Conservation (phyloP, 1,140 invertebrate species). For the Drosophila ficusphila region DNA sequence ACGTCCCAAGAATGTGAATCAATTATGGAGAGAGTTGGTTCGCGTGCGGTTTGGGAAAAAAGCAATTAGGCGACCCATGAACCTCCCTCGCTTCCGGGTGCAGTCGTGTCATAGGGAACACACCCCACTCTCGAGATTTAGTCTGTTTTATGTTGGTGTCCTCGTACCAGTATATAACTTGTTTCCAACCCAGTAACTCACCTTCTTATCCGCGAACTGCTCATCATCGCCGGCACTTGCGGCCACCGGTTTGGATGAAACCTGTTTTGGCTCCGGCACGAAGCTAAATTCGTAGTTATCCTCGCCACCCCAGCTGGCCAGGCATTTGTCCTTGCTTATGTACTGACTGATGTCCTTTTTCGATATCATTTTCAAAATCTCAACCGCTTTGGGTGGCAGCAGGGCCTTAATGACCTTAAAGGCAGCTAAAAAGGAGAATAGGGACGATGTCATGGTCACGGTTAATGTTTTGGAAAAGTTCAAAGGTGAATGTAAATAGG, state of each 20-base stretch:
- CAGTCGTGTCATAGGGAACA: slow-evolving; percentile 47
- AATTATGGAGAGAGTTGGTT: slow-evolving; percentile 61
- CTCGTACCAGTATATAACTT: background rate
- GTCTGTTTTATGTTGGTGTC: slow-evolving; percentile 15
- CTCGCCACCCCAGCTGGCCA: slow-evolving; percentile 93
- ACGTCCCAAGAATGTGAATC: slow-evolving; percentile 67
- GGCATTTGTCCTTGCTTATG: slow-evolving; percentile 90
- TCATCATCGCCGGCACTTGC: slow-evolving; percentile 61
- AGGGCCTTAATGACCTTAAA: slow-evolving; percentile 96
- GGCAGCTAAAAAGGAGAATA: slow-evolving; percentile 88
- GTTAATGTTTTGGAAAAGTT: slow-evolving; percentile 5
- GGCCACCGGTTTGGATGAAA: slow-evolving; percentile 15
- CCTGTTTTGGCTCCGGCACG: slow-evolving; percentile 85
- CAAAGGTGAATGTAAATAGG: background rate
- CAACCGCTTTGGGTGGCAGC: slow-evolving; percentile 94
- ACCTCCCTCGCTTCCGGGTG: slow-evolving; percentile 28
- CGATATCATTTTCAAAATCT: slow-evolving; percentile 95
- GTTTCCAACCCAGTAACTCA: slow-evolving; percentile 30
- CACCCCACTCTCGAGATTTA: slow-evolving; percentile 48
- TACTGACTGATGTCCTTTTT: slow-evolving; percentile 91
- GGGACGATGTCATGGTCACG: slow-evolving; percentile 1
- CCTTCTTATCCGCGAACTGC: slow-evolving; percentile 60
- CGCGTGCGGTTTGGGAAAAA: slow-evolving; percentile 60
- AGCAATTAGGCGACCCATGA: slow-evolving; percentile 64
- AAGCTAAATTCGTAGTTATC: slow-evolving; percentile 91